Evolutionary conservation across 2,888 invertebrate genomes (phyloP).

Genomic region (Imbricaverruca yamaguchii): DNA sequence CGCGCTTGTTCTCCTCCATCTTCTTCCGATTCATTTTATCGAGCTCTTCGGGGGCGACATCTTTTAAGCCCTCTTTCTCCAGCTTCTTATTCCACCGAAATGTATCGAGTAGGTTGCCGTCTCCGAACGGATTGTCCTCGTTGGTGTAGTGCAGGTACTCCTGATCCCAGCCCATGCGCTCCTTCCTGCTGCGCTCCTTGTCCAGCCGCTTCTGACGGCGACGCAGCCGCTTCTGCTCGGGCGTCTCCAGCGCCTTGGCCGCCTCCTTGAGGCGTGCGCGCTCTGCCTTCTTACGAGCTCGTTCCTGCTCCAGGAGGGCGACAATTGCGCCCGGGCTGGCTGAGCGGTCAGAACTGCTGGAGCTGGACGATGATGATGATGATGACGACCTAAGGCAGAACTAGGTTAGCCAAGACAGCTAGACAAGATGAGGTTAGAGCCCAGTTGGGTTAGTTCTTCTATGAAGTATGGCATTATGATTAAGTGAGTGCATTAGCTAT

Average conservation of each 20-base stretch:
- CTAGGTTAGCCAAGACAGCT: no score
- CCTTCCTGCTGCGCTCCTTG: constrained; percentile 73
- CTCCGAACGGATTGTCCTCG: constrained; percentile 97
- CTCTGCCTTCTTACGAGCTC: constrained; percentile 57
- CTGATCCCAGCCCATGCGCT: constrained; percentile 95
- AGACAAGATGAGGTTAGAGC: no score
- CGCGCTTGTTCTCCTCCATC: constrained; percentile 81
- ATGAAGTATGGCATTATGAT: no score
- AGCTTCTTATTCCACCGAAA: constrained; percentile 97
- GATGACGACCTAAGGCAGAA: no score
- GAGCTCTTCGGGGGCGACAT: constrained; percentile 66
- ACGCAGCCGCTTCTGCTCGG: constrained; percentile 82
- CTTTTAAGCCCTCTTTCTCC: constrained; percentile 80
- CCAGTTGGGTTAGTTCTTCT: no score
- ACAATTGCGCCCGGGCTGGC: not conserved
- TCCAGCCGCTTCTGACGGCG: constrained; percentile 82
- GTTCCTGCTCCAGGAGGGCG: constrained; percentile 55
- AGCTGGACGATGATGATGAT: not conserved
- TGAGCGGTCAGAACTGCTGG: not conserved
- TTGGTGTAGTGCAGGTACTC: constrained; percentile 96
- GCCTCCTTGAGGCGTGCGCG: constrained; percentile 55
- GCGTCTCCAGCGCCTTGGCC: constrained; percentile 80
- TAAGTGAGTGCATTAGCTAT: no score
- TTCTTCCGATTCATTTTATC: constrained; percentile 75
- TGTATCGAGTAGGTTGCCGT: constrained; percentile 84